Base-by-base conservation (phyloP, 2,113 vertebrate species). In the Agapornis roseicollis region DNA sequence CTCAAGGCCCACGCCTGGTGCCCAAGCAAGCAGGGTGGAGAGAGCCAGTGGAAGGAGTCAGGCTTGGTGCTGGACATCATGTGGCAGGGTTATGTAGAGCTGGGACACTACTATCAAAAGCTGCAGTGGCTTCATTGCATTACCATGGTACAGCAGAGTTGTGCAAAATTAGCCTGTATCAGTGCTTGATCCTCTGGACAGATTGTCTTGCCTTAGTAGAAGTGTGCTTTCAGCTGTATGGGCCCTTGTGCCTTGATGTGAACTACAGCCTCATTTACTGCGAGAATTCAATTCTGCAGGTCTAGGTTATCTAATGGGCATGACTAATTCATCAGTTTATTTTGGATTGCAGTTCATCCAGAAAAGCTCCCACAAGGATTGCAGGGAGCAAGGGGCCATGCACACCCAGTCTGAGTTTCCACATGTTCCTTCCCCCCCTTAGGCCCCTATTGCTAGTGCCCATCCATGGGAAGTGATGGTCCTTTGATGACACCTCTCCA, bases 381-480 rank as follows among this genome's bases (percentile, higher is more conserved):
- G 52, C 29, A 84, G 72, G 50, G 35, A 68, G 52, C 23, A 60
- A 83, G 6, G 24, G 12, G 4, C 27, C 2, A 0, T 9, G 4
- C 2, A 3, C 41, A 6, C 6, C 10, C 31, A 39, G 10, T 90
- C 46, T 1, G 4, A 47, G 14, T 46, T 86, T 85, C 46, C 29
- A 47, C 16, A 6, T 2, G 1, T n/a, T 19, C 22, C n/a, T 78
- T 85, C 55, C 35, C 4, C 3, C 7, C 23, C 22, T 27, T 69
- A 1, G 1, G 56, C 12, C 19, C 18, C 25, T 2, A 1, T n/a
- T 65, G 49, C 64, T 11, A 25, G 29, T 70, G 50, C 35, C 47
- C 1, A 0, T 65, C 58, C 3, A 0, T 1, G 7, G 85, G 27
- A 85, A 16, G 27, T 83, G 23, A 3, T 0, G 0, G 14, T 76